Base-by-base conservation (phyloP, 2,888 invertebrate genomes). In the Capitulum mitella region DNA sequence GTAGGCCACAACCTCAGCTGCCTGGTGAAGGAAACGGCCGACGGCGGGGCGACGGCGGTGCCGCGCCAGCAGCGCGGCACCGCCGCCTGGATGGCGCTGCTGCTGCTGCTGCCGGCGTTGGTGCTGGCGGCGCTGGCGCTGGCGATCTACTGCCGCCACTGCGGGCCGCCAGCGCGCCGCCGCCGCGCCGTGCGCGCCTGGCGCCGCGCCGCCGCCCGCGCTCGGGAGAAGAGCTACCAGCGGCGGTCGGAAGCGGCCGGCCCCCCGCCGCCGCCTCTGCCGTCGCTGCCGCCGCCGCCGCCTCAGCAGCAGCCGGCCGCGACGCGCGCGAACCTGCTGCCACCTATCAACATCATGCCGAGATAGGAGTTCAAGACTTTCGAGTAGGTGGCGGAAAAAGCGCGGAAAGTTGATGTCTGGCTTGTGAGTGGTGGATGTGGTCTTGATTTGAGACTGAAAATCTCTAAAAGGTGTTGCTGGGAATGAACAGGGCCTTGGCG, bases 81-180 rank as follows among this genome's bases (percentile, higher is more conserved):
- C 70, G 70, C 26, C 40, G 37, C 70, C 40, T 70, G 70, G 70
- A 3, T 70, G 70, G 37, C 26, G 10, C 70, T 70, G 37, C 40
- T 70, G 70, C 70, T 70, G 70, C 70, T 70, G 70, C 8, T 70
- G 70, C 70, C 70, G 37, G 10, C 26, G 40, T 26, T 70, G 70
- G 26, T 40, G 70, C 26, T 70, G 70, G 8, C 26, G 22, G 70
- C 70, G 1, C 70, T 70, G 22, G 26, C 10, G 26, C 40, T 26
- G 70, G 70, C 70, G 70, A 37, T 70, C 1, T 70, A 70, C 40
- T 70, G 70, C 40, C 70, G 37, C 16, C 37, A 22, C 26, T 70
- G 70, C 26, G 70, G 70, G 8, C 70, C 40, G 22, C 40, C 70
- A 0, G 70, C 40, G 8, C 70, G 40, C 37, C 70, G 70, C 70